Evolutionary conservation across 2,797 vertebrate genomes (phyloP), one percentile per base, ranked within the genome.

Genomic region (Sphaeramia orbicularis): DNA sequence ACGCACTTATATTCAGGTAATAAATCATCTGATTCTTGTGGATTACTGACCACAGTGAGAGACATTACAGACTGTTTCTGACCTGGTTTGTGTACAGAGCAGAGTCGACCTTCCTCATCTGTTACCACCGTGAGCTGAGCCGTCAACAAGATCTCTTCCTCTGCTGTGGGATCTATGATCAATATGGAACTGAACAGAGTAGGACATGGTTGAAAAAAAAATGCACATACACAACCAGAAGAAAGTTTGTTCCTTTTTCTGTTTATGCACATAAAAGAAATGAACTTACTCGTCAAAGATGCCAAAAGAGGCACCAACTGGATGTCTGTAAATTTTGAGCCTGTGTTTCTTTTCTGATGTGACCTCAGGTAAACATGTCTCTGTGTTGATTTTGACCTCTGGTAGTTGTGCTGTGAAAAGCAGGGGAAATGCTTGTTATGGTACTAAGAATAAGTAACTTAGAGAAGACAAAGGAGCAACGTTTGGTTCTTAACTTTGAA

Each of bases 11-110:
- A 4, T 48, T 65, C 6, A 13, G 19, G 21, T 16, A 2, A 36
- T 47, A 7, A 10, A 15, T 21, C 36, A 24, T 30, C 10, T 13
- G 27, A 50, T 55, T 41, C 10, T 32, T 10, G 30, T 16, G 1
- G 10, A 30, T 10, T 9, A 6, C 16, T 6, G 13, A 7, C 11
- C 32, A 44, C 10, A 35, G 42, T 30, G 38, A 19, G 40, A 54
- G 14, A 6, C 21, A 11, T 27, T 21, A 18, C 35, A 30, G 14
- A 12, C 2, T n/a, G 14, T 58, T 32, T 64, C 89, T 70, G 89
- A 96, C 97, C 98, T 96, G 97, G 96, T 92, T 99, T 99, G 79
- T 97, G 94, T 49, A 99, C 78, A 21, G 94, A 91, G 74, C 96
- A 98, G 0, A 99, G 91, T 10, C 85, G 94, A 42, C 90, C 94